Evolutionary conservation across 2,113 vertebrate genomes (phyloP), one percentile per base, ranked within the genome.

Genomic region (Apistogramma diplotaenia): DNA sequence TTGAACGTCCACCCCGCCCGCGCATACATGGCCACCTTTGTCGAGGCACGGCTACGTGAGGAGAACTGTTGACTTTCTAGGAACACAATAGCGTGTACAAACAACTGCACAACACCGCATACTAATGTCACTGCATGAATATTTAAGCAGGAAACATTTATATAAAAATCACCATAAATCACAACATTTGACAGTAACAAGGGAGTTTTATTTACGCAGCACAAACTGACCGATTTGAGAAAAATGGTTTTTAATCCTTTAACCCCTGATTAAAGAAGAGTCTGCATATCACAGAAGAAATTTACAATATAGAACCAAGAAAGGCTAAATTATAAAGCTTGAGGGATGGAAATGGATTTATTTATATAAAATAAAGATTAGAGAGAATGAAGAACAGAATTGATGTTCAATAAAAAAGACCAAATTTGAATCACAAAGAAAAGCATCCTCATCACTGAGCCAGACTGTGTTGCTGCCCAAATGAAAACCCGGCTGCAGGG

Each of bases 61-160:
- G 82, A 40, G 56, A 31, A 65, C 59, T 85, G 85, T 91, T 90
- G 90, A 88, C 87, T 84, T 91, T 89, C 40, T 27, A 43, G 27
- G 27, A n/a, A 59, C 62, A 85, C 86, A 86, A 86, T 78, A 13
- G 72, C 21, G 33, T 9, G 7, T 37, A 81, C 83, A 86, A 87
- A 57, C 74, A 62, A 7, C 43, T 7, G 4, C 65, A 71, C 87
- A 65, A 73, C 83, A 8, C 43, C 4, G 87, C 88, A 94, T 93
- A 76, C 92, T 90, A 93, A 94, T 91, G 54, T 58, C 57, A 29
- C 57, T 4, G 73, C 74, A 78, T 86, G 88, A 87, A 90, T 85
- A 81, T 83, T 61, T 19, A 76, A 58, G 51, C 2, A 1, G 49
- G 21, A 19, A 40, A 49, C 40, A 62, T 57, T 27, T 57, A 21